Conservation (phyloP, 2,113 vertebrate genomes). For the Calyptomena viridis region DNA sequence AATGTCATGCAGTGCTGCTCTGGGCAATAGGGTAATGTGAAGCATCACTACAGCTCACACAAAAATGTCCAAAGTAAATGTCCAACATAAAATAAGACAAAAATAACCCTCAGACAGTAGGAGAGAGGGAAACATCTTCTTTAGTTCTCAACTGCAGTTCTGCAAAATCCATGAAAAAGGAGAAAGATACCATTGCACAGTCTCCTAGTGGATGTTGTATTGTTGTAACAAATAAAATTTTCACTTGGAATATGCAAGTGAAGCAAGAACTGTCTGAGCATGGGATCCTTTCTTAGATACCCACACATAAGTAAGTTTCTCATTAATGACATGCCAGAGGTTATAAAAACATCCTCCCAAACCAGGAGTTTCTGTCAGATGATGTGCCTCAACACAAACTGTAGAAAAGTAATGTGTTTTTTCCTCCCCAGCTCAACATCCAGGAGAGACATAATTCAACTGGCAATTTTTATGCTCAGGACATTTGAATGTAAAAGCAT, state of each 20-base stretch:
- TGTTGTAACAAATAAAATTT: background rate
- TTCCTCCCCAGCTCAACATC: background rate
- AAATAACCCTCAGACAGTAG: background rate
- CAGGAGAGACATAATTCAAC: background rate
- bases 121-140: background rate
- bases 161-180: background rate
- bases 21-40: background rate
- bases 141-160: background rate
- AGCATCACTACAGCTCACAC: background rate
- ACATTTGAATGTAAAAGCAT: constrained; percentile 18
- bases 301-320: background rate
- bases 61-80: background rate
- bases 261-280: background rate
- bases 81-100: no score
- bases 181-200: background rate
- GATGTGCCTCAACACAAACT: background rate
- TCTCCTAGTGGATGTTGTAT: background rate
- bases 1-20: background rate
- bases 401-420: constrained; percentile 2
- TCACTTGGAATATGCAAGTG: background rate
- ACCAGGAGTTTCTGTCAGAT: background rate
- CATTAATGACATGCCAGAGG: background rate
- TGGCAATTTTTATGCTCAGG: background rate
- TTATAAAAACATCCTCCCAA: background rate
- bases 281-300: background rate